Evolutionary conservation across 2,888 invertebrate genomes (phyloP), one percentile per base, ranked within the genome.

Genomic region (Taphrorychus bicolor): DNA sequence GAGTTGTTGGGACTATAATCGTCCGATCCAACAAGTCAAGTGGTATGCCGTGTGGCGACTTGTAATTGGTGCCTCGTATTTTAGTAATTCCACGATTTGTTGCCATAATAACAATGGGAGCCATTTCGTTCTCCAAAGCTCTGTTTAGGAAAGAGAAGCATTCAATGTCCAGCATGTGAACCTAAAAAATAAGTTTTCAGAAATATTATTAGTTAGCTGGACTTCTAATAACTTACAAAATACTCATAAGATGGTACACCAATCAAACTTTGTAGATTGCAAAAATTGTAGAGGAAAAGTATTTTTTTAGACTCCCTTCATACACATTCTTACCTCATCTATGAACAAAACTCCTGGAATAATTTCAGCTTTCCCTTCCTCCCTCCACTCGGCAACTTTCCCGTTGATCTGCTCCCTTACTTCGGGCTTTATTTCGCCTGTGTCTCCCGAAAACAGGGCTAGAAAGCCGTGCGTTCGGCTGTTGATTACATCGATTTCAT

Each of bases 401-500:
- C 92, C 89, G 82, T 99, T 98, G 73, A 99, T 99, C 82, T 99
- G 98, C 76, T 98, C 98, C 0, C 99, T 87, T 0, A 99, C 95
- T 83, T 99, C 99, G 0, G 93, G 87, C 77, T 98, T 99, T 40
- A 99, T 99, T 83, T 99, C 99, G 0, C 99, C 99, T 0, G 99
- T 99, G 80, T 99, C 99, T 76, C 95, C 95, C 4, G 98, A 97
- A 83, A 99, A 99, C 0, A 99, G 84, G 0, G 99, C 98, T 18
- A 99, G 83, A 80, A 98, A 99, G 0, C 99, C 99, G 79, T 99
- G 98, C 0, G 98, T 97, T 71, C 99, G 87, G 45, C 97, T 97
- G 81, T 99, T 99, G 79, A 99, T 99, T 3, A 99, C 99, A 81
- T 99, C 99, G 59, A 99, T 96, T 81, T 99, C 99, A 80, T 99